Percentiles rank a stretch among this genome's conserved stretches.
Evolutionary conservation across 2,888 invertebrate genomes (phyloP).

Genomic region (Stenoptilia bipunctidactyla): DNA sequence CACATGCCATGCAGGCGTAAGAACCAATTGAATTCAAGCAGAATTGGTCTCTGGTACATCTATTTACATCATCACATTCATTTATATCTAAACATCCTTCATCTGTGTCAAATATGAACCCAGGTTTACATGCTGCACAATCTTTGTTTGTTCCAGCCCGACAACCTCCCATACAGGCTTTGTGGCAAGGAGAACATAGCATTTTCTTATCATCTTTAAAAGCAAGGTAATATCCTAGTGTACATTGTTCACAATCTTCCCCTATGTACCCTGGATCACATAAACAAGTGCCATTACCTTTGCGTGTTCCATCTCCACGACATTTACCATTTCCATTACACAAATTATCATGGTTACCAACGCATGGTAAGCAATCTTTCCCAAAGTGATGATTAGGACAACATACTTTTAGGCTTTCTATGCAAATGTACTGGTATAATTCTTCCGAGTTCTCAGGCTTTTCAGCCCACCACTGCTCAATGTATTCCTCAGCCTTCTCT

Average conservation of each 20-base stretch:
- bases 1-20: conserved; percentile 84
- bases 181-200: conserved; percentile 84
- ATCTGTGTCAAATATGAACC: conserved; percentile 80
- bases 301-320: conserved; percentile 89
- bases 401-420: conserved; percentile 81
- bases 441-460: conserved; percentile 51
- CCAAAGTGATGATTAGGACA: conserved; percentile 91
- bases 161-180: conserved; percentile 83
- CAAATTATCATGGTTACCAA: conserved; percentile 77
- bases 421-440: conserved; percentile 78
- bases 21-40: conserved; percentile 92
- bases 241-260: conserved; percentile 83
- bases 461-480: conserved; percentile 92
- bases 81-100: conserved; percentile 88
- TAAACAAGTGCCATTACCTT: conserved; percentile 91
- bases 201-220: conserved; percentile 81
- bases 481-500: conserved; percentile 82
- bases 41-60: conserved; percentile 78
- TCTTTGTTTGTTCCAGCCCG: conserved; percentile 79
- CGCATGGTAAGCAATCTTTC: conserved; percentile 83
- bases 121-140: conserved; percentile 71
- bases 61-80: conserved; percentile 77
- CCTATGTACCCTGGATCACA: conserved; percentile 89
- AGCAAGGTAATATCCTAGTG: conserved; percentile 77
- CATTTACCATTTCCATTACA: conserved; percentile 88